Conservation (phyloP, 2,888 invertebrate species). For the Aspidapion aeneum region DNA sequence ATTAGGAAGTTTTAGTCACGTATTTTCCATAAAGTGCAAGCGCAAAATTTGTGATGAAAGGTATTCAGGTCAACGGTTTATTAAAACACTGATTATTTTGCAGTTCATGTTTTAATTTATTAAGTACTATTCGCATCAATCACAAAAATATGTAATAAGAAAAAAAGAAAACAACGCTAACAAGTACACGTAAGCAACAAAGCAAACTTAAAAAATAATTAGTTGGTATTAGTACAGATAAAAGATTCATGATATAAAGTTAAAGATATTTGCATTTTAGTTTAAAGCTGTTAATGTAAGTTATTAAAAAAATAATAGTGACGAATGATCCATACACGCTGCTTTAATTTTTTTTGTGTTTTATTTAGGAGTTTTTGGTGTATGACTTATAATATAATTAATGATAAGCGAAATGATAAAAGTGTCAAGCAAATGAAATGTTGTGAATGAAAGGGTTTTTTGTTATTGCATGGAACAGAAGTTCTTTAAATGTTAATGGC, state of each 20-base stretch:
- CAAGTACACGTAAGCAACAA: not conserved
- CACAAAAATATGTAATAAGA: not conserved
- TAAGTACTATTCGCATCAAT: not conserved
- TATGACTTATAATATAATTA: not conserved
- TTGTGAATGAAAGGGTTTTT: not conserved
- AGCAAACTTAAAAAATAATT: not conserved
- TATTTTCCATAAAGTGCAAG: too few species aligned
- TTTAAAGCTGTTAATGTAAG: too few species aligned
- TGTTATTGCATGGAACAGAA: not conserved
- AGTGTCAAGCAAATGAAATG: not conserved
- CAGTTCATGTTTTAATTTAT: not conserved
- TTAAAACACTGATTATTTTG: constrained; percentile 34
- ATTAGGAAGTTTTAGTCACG: too few species aligned
- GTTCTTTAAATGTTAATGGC: too few species aligned
- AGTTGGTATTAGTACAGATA: too few species aligned
- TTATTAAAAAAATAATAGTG: too few species aligned
- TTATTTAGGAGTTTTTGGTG: not conserved
- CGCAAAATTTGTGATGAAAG: too few species aligned
- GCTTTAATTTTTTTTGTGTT: not conserved
- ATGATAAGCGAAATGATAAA: not conserved
- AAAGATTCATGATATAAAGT: too few species aligned
- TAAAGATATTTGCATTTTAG: too few species aligned
- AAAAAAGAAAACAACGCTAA: not conserved
- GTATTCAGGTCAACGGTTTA: constrained; percentile 38
- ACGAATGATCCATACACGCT: not conserved